Base-by-base conservation (phyloP, 2,113 vertebrate genomes). In the Piprites chloris region DNA sequence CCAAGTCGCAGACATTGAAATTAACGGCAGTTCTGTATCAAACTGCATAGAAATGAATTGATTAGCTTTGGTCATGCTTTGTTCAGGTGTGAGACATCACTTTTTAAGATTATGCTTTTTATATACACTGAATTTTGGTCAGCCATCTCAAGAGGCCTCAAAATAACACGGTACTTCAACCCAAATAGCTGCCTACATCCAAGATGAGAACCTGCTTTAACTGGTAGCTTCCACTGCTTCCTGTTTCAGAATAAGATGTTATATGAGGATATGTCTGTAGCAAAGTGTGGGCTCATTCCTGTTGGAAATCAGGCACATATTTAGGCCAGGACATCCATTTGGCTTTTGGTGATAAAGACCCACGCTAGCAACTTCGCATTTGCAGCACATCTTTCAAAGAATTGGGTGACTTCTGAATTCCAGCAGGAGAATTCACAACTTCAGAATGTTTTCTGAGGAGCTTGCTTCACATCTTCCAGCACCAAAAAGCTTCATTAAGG, bases 41-140 rank as follows among this genome's bases (percentile, higher is more conserved):
- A 3, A 44, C 13, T 4, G 0, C 37, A 27, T 20, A 42, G 23
- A 71, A 81, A 78, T 62, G 0, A 39, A 23, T 22, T 65, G 0
- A 44, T 73, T 71, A 75, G 13, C 20, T 81, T 56, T 56, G 28
- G 9, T 84, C 41, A 37, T 32, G 32, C 42, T 81, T 74, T 61
- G 8, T 56, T 87, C 32, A 44, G 19, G 26, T 85, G 55, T 85
- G 66, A 42, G 55, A 14, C 28, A 58, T 80, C 18, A 65, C 50
- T 67, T 62, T 91, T 53, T 44, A 71, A 59, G 39, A 18, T 81
- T 17, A 37, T 59, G 16, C 21, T 71, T 20, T 75, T 71, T 53
- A 55, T 49, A 8, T 71, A 12, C 5, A 3, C 61, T 80, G 35
- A 50, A 33, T 59, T 82, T 72, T 85, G 59, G 18, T 82, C 53